These are phyloP conservation scores for Dusona sp. DNA, from an alignment of 2,888 invertebrate species.

Conservation along the genomic window DNA sequence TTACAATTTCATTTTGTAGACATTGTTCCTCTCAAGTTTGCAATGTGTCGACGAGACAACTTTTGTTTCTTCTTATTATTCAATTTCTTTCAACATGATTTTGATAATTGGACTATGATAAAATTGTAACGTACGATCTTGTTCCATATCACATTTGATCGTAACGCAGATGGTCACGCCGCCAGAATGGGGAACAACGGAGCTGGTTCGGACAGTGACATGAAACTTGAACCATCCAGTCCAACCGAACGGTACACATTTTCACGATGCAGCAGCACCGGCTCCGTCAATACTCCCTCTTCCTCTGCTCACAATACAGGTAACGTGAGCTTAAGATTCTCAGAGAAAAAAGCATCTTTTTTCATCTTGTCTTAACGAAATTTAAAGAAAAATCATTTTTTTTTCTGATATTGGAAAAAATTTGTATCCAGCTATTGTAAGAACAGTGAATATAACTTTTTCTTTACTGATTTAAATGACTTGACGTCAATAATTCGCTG, in stretches of 20 bases:
- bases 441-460: too few relatives aligned
- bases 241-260: slow-evolving; percentile 87
- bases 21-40: background rate
- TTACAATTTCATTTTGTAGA: background rate
- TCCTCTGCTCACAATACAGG: slow-evolving; percentile 93
- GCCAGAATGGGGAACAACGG: slow-evolving; percentile 70
- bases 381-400: background rate
- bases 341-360: background rate
- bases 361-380: background rate
- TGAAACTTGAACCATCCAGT: slow-evolving; percentile 87
- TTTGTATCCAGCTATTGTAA: too few relatives aligned
- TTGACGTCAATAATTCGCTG: too few relatives aligned
- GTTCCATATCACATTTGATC: background rate
- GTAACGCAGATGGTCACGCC: slow-evolving; percentile 57
- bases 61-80: background rate
- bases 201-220: slow-evolving; percentile 81
- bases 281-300: slow-evolving; percentile 91
- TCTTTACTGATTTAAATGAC: too few relatives aligned
- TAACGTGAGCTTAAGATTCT: slow-evolving; percentile 76
- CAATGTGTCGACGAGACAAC: background rate
- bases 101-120: background rate
- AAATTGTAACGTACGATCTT: background rate
- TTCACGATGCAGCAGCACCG: slow-evolving; percentile 91
- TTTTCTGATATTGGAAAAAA: background rate
- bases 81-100: background rate